Conservation (phyloP, 2,888 invertebrate species). For the Parnassius glacialis region DNA sequence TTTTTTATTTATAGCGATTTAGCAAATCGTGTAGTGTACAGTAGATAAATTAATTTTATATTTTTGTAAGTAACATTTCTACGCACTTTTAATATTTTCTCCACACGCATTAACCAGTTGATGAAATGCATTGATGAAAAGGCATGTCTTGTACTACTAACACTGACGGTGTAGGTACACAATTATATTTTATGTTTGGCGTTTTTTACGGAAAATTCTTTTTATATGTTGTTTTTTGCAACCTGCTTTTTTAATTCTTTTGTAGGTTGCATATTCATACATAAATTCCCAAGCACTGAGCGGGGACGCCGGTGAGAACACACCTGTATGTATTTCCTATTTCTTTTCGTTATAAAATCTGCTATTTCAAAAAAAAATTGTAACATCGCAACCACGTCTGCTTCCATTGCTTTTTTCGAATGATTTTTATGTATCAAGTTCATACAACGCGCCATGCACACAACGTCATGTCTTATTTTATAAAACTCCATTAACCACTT, state of each 20-base stretch:
- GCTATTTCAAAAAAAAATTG: slow-evolving; percentile 27
- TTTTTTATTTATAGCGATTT: slow-evolving; percentile 15
- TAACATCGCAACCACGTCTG: slow-evolving; percentile 13
- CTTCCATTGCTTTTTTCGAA: slow-evolving; percentile 18
- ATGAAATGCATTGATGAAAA: slow-evolving; percentile 26
- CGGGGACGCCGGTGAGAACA: slow-evolving; percentile 80
- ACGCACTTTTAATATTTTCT: slow-evolving; percentile 22
- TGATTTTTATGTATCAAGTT: slow-evolving; percentile 1
- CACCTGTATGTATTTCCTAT: slow-evolving; percentile 86
- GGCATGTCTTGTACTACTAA: slow-evolving; percentile 51
- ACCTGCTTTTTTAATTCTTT: slow-evolving; percentile 81
- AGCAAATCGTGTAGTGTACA: not conserved
- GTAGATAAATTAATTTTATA: not conserved
- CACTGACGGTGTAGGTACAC: slow-evolving; percentile 42
- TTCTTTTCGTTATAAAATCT: slow-evolving; percentile 45
- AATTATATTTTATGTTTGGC: slow-evolving; percentile 37
- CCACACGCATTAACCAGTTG: slow-evolving; percentile 12
- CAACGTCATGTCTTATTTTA: slow-evolving; percentile 9
- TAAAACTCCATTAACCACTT: slow-evolving; percentile 17
- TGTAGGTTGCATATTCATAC: slow-evolving; percentile 83
- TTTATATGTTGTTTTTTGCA: slow-evolving; percentile 67
- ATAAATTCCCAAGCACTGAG: slow-evolving; percentile 70
- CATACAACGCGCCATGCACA: slow-evolving; percentile 14
- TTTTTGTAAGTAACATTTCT: slow-evolving; percentile 8
- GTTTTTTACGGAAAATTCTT: slow-evolving; percentile 38